phyloP scores from a whole-genome alignment of 1,140 invertebrate species.

The Drosophila pandora region DNA sequence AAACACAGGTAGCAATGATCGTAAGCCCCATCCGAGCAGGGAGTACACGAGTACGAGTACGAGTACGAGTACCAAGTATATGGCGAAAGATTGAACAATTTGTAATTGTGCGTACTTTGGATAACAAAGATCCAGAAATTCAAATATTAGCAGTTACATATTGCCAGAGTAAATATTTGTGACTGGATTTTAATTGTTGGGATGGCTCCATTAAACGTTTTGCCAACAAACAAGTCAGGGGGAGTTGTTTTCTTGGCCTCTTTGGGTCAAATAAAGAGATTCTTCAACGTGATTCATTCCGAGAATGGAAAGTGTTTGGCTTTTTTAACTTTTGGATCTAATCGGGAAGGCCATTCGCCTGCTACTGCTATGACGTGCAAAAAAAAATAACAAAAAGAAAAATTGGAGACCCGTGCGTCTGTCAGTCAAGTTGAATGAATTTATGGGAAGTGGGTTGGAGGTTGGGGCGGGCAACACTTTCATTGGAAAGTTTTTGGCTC shows the following conservation, averaged over 20 bases:
- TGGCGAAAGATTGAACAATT: constrained; percentile 74
- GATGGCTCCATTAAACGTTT: constrained; percentile 46
- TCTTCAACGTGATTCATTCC: constrained; percentile 43
- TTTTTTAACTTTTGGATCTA: constrained; percentile 14
- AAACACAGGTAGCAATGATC: constrained; percentile 69
- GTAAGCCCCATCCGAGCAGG: constrained; percentile 28
- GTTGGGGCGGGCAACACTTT: constrained; percentile 51
- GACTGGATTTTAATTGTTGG: constrained; percentile 67
- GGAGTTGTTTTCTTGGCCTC: constrained; percentile 45
- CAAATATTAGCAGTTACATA: constrained; percentile 74
- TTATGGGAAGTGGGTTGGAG: constrained; percentile 51
- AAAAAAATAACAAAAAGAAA: constrained; percentile 20
- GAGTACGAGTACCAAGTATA: constrained; percentile 14
- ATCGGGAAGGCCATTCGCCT: constrained; percentile 48
- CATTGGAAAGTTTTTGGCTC: constrained; percentile 62
- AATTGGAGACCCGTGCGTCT: constrained; percentile 38
- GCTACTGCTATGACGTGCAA: constrained; percentile 59
- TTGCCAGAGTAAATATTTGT: constrained; percentile 65
- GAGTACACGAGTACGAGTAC: no score
- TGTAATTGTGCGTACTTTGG: constrained; percentile 71
- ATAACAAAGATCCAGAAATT: constrained; percentile 15
- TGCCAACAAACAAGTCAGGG: constrained; percentile 22
- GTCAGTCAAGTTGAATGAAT: constrained; percentile 73
- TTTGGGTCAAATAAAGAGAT: constrained; percentile 58
- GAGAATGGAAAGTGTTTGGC: constrained; percentile 61